Percentiles rank a stretch among this genome's conserved stretches.
phyloP scores from a whole-genome alignment of 2,888 invertebrate species.

The Agrenia bidenticulata region DNA sequence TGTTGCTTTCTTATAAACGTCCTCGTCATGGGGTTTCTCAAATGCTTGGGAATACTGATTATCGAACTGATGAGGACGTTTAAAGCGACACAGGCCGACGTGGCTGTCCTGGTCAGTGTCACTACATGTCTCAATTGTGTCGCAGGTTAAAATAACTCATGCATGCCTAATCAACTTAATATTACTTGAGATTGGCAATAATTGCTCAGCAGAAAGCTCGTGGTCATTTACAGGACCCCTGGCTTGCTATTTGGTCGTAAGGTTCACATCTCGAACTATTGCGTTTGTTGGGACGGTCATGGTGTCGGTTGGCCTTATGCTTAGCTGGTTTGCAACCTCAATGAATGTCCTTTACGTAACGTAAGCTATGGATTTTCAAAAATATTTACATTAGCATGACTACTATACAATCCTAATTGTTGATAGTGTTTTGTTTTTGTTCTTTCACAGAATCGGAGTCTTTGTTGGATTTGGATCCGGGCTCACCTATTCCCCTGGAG shows the following conservation, averaged over 20 bases:
- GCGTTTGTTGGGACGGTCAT: conserved; percentile 34
- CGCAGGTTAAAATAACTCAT: conserved; percentile 25
- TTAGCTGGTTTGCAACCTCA: conserved; percentile 36
- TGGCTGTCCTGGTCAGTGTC: conserved; percentile 36
- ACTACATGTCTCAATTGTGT: conserved; percentile 36
- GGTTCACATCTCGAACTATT: conserved; percentile 26
- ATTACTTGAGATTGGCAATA: background rate
- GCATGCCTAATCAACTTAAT: background rate
- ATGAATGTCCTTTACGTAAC: conserved; percentile 32
- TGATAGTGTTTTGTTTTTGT: conserved; percentile 1
- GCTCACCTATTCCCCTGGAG: conserved; percentile 32
- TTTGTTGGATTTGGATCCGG: conserved; percentile 33
- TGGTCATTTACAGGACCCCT: conserved; percentile 28
- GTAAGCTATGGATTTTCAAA: conserved; percentile 17
- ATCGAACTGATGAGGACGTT: conserved; percentile 33
- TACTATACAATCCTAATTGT: no score
- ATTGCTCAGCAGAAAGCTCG: no score
- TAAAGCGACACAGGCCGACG: conserved; percentile 23
- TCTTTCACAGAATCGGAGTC: conserved; percentile 24
- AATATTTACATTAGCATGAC: background rate
- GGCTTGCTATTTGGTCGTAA: conserved; percentile 36
- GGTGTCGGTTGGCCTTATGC: conserved; percentile 32
- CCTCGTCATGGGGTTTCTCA: conserved; percentile 38
- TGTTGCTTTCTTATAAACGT: conserved; percentile 34
- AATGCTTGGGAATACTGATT: conserved; percentile 34